Percentiles rank a stretch among this genome's conserved stretches.
Evolutionary conservation across 2,113 vertebrate genomes (phyloP).

Genomic region (Coreoperca whiteheadi): DNA sequence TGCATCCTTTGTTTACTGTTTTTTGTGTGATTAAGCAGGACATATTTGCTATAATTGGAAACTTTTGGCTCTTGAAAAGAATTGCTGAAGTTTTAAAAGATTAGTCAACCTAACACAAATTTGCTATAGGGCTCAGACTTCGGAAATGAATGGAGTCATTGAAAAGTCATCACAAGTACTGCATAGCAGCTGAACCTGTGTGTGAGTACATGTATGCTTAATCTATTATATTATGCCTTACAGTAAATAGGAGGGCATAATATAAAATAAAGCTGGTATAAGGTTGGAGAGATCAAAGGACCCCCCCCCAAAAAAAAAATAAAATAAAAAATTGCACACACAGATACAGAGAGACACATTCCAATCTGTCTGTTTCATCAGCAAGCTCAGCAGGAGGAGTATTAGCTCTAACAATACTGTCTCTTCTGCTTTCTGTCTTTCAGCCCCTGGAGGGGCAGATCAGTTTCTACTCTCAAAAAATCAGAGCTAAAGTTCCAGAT

Average conservation of each 20-base stretch:
- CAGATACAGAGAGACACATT: conserved; percentile 50
- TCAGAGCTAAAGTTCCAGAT: conserved; percentile 78
- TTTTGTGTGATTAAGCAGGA: neutral
- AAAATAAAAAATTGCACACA: conserved; percentile 34
- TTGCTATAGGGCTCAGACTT: neutral
- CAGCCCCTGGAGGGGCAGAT: conserved; percentile 60
- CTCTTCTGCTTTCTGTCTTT: conserved; percentile 64
- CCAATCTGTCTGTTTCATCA: conserved; percentile 75
- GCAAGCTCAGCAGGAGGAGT: conserved; percentile 71
- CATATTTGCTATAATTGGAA: neutral
- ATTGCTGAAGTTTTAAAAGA: neutral
- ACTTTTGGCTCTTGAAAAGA: neutral
- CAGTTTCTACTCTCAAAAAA: conserved; percentile 71
- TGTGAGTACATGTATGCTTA: neutral
- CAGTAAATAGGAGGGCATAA: too few species aligned
- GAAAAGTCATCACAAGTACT: neutral
- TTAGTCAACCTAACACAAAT: neutral
- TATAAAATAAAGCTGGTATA: conserved; percentile 34
- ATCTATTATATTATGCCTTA: conserved; percentile 10
- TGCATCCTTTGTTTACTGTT: neutral
- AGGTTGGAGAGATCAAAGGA: conserved; percentile 67
- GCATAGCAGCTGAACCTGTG: neutral
- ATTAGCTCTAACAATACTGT: conserved; percentile 74
- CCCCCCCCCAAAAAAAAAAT: conserved; percentile 1
- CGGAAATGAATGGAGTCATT: neutral